Evolutionary conservation across 2,113 vertebrate genomes (phyloP).

Genomic region (Ictalurus punctatus): DNA sequence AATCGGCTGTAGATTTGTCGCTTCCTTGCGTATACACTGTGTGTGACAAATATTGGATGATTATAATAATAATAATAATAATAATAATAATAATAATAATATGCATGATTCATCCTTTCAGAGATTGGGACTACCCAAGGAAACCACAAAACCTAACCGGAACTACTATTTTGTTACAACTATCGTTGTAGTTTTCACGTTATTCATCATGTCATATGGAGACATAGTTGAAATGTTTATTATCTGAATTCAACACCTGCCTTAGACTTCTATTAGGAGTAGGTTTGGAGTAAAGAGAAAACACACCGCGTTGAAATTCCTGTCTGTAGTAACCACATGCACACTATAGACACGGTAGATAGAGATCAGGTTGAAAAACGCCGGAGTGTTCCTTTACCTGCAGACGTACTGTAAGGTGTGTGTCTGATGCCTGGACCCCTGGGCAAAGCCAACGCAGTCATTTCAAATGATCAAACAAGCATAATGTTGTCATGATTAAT

Average conservation of each 20-base stretch:
- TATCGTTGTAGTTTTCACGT: not conserved
- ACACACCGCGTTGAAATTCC: not conserved
- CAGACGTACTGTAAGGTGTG: not conserved
- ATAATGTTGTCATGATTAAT: constrained; percentile 66
- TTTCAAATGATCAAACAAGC: constrained; percentile 68
- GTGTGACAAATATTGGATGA: not conserved
- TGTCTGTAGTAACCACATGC: not conserved
- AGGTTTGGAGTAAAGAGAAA: not conserved
- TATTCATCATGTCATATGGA: not conserved
- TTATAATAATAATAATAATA: not conserved
- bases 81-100: not conserved
- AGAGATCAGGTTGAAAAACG: not conserved
- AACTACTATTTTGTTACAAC: not conserved
- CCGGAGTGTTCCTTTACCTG: not conserved
- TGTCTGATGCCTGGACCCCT: constrained; percentile 56
- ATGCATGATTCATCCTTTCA: not conserved
- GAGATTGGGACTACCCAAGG: not conserved
- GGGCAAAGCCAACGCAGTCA: constrained; percentile 62
- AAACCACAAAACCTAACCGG: not conserved
- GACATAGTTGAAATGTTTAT: not conserved
- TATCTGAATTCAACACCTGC: not conserved
- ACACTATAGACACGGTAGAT: not conserved
- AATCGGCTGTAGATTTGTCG: not conserved
- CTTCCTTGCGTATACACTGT: not conserved
- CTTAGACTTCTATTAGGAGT: not conserved